A percentile compares a stretch with the other conserved stretches of the same genome.
phyloP scores from a whole-genome alignment of 1,140 invertebrate species.

The Drosophila teissieri region DNA sequence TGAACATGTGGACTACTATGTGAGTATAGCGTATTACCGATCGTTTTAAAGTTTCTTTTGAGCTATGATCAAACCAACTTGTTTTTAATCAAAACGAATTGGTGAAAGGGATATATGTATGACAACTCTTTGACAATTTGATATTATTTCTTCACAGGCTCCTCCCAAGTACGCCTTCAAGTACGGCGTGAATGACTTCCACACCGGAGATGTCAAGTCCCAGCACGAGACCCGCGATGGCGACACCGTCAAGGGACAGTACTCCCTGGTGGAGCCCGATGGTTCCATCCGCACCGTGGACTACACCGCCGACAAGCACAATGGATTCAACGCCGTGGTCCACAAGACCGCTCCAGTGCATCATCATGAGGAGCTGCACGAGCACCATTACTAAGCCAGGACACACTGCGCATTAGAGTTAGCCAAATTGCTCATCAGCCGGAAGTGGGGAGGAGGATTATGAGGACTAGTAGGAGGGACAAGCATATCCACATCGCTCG shows the following conservation, averaged over 20 bases:
- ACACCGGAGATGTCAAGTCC: constrained; percentile 86
- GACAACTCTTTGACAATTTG: no score
- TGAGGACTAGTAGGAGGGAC: constrained; percentile 38
- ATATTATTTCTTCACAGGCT: constrained; percentile 56
- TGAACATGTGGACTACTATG: constrained; percentile 84
- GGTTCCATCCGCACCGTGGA: constrained; percentile 86
- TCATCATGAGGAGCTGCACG: constrained; percentile 77
- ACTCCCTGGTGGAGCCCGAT: constrained; percentile 86
- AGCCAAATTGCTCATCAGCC: constrained; percentile 74
- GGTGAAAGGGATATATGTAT: no score
- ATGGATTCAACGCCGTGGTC: constrained; percentile 88
- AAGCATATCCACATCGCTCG: constrained; percentile 50
- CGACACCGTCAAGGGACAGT: constrained; percentile 85
- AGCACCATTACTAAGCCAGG: constrained; percentile 54
- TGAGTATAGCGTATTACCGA: constrained; percentile 51
- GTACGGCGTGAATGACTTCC: constrained; percentile 86
- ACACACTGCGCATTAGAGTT: constrained; percentile 63
- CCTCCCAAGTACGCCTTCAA: constrained; percentile 86
- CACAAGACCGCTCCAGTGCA: constrained; percentile 87
- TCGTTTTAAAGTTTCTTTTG: no score
- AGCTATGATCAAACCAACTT: no score
- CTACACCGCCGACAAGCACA: constrained; percentile 85
- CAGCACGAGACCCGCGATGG: constrained; percentile 86
- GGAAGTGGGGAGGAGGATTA: constrained; percentile 23
- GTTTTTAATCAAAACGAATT: no score